These are phyloP conservation scores for Drosophila monieri DNA, from an alignment of 2,888 invertebrate genomes.

Conservation along the genomic window DNA sequence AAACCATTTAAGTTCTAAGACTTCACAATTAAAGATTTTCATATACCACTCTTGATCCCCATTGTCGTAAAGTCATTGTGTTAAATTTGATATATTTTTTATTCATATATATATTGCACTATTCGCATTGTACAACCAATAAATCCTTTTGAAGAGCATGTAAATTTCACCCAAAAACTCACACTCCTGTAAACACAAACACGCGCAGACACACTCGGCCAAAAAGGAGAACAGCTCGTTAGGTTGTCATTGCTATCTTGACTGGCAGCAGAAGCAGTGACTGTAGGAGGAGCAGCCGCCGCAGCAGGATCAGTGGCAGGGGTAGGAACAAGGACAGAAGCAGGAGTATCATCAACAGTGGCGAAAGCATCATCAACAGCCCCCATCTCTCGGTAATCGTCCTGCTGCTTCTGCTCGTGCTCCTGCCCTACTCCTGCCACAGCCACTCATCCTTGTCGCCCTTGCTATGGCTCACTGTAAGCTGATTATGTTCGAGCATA, in stretches of 20 bases:
- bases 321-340: neutral
- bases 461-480: constrained; percentile 48
- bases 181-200: constrained; percentile 12
- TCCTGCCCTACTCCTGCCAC: constrained; percentile 3
- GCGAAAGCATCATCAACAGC: constrained; percentile 16
- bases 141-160: constrained; percentile 30
- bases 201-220: constrained; percentile 14
- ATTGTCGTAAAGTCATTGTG: neutral
- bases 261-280: constrained; percentile 56
- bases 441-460: constrained; percentile 16
- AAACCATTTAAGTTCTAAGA: too few relatives aligned
- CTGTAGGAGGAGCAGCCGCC: constrained; percentile 13
- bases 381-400: neutral
- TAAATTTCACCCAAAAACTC: constrained; percentile 22
- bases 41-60: too few relatives aligned
- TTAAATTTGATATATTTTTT: neutral
- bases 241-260: constrained; percentile 75
- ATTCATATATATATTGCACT: neutral
- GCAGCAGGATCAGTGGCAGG: constrained; percentile 27
- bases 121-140: neutral
- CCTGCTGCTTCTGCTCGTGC: constrained; percentile 3
- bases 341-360: constrained; percentile 48
- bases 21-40: too few relatives aligned
- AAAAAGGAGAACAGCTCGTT: constrained; percentile 69
- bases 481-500: constrained; percentile 80